A percentile compares a stretch with the other conserved stretches of the same genome.
These are phyloP conservation scores for Diplolepis rosae DNA, from an alignment of 2,888 invertebrate species.

Conservation along the genomic window DNA sequence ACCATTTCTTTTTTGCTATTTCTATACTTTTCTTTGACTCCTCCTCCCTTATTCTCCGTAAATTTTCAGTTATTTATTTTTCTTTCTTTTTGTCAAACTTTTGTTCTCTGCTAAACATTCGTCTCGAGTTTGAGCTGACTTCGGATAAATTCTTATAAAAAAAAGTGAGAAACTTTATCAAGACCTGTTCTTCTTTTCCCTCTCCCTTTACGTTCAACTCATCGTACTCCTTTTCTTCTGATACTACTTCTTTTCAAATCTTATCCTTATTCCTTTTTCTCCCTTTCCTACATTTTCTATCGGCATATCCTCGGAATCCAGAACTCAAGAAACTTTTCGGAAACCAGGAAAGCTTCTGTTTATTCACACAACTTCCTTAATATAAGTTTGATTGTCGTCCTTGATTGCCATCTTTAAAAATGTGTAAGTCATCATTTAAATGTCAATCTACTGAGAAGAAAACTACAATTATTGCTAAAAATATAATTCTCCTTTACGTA, in stretches of 20 bases:
- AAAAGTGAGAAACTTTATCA: constrained; percentile 15
- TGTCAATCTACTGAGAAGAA: too few species aligned
- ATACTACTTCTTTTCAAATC: background rate
- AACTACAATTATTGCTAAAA: too few species aligned
- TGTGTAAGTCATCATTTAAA: too few species aligned
- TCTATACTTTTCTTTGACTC: background rate
- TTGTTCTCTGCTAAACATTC: background rate
- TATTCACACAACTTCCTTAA: background rate
- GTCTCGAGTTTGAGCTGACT: background rate
- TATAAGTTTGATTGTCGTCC: background rate
- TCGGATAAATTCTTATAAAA: background rate
- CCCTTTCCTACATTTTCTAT: background rate
- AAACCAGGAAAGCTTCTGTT: background rate
- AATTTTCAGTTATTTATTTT: background rate
- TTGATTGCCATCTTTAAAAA: background rate
- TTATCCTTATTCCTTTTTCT: background rate
- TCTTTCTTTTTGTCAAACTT: background rate
- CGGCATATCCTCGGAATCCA: background rate
- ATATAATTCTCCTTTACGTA: too few species aligned
- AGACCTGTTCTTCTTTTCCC: background rate
- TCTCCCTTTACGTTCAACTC: background rate
- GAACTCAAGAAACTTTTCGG: background rate
- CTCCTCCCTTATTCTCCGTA: background rate
- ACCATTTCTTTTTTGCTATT: background rate
- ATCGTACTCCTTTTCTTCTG: background rate